Base-by-base conservation (phyloP, 2,113 vertebrate genomes). In the Platanista minor region DNA sequence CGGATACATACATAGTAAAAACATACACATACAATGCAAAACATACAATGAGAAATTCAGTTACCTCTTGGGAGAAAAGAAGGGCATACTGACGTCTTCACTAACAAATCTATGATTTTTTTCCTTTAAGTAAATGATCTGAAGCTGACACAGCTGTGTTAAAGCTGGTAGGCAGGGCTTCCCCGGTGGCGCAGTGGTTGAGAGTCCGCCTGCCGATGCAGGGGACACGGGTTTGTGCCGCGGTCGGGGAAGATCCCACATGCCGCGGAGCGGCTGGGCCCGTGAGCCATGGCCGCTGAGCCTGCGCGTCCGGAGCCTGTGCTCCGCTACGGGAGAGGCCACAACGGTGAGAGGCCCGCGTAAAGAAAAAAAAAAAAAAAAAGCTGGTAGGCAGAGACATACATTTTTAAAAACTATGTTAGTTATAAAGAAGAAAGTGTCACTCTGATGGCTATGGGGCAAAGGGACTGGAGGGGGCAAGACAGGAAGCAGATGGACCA, bases 401-500 rank as follows among this genome's bases (percentile, higher is more conserved):
- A 0, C 29, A 39, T 41, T 90, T 72, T 39, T 43, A 67, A 61
- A 78, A 78, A 13, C 36, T 10, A 52, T 14, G n/a, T 18, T 31
- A 85, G 36, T 54, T 71, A 39, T 41, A 31, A 86, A 93, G 31
- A 67, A 52, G 33, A 17, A 82, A 49, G 5, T 14, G 15, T 59
- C 31, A 52, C 67, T 80, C 36, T 29, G 27, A 69, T 4, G 7
- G 25, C 10, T 49, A 8, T 12, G 1, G 20, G 31, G 39, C 62
- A 87, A 74, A 67, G 25, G 31, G 57, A 57, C 15, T 18, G 5
- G 71, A 75, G 31, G 6, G 25, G 15, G 49, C 20, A 39, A 31
- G 31, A 29, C 0, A 11, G 36, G 62, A 86, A 59, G 11, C 4
- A 2, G 21, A 39, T 0, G 1, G 72, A 25, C 8, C 20, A 36